Evolutionary conservation across 2,113 vertebrate species (phyloP), one percentile per base, ranked within the genome.

Genomic region (Aegotheles bennettii): DNA sequence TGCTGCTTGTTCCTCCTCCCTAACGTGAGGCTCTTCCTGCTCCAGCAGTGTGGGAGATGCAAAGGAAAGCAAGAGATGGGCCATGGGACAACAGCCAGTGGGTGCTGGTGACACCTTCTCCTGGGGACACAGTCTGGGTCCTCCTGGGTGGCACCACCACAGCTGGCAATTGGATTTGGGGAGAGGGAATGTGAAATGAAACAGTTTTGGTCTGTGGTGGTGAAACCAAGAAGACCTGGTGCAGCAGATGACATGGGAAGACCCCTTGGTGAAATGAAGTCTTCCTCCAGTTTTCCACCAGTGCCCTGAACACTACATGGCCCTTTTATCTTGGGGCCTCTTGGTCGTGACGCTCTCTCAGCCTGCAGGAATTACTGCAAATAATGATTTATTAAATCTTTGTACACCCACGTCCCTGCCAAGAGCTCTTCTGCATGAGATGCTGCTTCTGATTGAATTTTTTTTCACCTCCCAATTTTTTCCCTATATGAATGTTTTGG

Each of bases 171-270:
- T 42, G 29, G 54, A 29, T 59, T 87, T 42, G 54, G 48, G 65
- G 56, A 42, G 54, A 17, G 3, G 18, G 42, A 43, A 40, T 21
- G 56, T 33, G 35, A 35, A 42, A 40, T 36, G 45, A 26, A 48
- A 26, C 1, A 1, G 28, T 77, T 45, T 75, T 40, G 61, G 63
- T 36, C 56, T 0, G 0, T 56, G 67, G 59, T 0, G 0, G 13
- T 40, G 47, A 56, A 67, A 33, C 24, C 65, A 56, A 26, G 83
- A 68, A 42, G 88, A 67, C 7, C 28, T 24, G 15, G 16, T 67
- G 47, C 24, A 78, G 59, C 36, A 60, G 24, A 17, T 13, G 11
- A 38, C 24, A 19, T 53, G 20, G 10, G 50, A 48, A 13, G 56
- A 51, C 18, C 31, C 13, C 33, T 43, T 43, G 75, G 35, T 59